phyloP scores from a whole-genome alignment of 1,140 invertebrate genomes.

The Caerostris extrusa region DNA sequence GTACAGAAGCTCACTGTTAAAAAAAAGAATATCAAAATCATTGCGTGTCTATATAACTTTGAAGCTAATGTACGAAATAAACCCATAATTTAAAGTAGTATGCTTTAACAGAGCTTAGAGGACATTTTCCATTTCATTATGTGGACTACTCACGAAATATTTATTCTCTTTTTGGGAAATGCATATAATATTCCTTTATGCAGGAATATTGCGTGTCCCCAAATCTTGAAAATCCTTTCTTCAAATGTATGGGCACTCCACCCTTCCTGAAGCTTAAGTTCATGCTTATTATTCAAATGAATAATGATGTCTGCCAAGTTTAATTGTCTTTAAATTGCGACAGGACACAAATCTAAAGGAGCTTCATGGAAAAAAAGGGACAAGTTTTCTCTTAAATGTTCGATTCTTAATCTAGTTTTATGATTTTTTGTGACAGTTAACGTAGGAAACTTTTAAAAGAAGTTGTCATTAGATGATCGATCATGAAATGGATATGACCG shows the following conservation, averaged over 20 bases:
- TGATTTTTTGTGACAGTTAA: not conserved
- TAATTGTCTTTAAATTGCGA: constrained; percentile 69
- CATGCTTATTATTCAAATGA: constrained; percentile 61
- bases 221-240: not conserved
- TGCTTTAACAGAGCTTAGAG: not conserved
- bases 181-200: not conserved
- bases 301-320: constrained; percentile 58
- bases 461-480: not conserved
- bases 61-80: not conserved
- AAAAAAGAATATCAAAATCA: not conserved
- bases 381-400: not conserved
- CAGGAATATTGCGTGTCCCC: not conserved
- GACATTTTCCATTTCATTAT: constrained; percentile 8
- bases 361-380: not conserved
- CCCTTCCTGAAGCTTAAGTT: constrained; percentile 57
- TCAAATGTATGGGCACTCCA: constrained; percentile 2
- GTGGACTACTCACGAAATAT: not conserved
- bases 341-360: not conserved
- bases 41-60: not conserved
- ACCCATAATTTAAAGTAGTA: constrained; percentile 18
- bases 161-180: not conserved
- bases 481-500: not conserved
- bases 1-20: not conserved
- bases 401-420: not conserved
- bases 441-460: not conserved